These are phyloP conservation scores for Sciaenops ocellatus DNA, from an alignment of 2,797 vertebrate species.

Conservation along the genomic window DNA sequence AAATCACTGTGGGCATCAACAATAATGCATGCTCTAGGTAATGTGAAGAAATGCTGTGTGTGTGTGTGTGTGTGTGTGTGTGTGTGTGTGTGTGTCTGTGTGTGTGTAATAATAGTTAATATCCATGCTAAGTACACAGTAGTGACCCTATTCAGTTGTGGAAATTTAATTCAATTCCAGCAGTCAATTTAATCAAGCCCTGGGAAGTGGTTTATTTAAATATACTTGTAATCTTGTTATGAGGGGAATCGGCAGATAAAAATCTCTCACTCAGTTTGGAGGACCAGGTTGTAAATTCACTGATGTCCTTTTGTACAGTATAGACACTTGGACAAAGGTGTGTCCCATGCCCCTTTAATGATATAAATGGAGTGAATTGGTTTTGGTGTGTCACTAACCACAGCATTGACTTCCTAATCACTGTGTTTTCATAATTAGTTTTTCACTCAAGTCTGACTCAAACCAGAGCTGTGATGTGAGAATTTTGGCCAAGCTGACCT, in stretches of 20 bases:
- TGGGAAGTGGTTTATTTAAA: slow-evolving; percentile 24
- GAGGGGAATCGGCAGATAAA: slow-evolving; percentile 6
- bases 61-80: slow-evolving; percentile 18
- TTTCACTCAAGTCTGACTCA: slow-evolving; percentile 31
- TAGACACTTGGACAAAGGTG: neutral
- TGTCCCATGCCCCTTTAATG: neutral
- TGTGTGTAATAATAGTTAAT: slow-evolving; percentile 13
- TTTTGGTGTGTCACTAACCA: neutral
- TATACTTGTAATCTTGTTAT: slow-evolving; percentile 17
- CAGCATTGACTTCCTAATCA: slow-evolving; percentile 1
- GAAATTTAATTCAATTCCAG: slow-evolving; percentile 29
- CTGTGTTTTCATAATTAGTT: neutral
- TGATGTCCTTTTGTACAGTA: neutral
- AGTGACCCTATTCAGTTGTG: neutral
- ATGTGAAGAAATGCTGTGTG: slow-evolving; percentile 9
- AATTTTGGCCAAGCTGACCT: slow-evolving; percentile 7
- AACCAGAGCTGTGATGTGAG: slow-evolving; percentile 9
- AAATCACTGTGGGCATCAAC: slow-evolving; percentile 34
- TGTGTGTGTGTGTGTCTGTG: slow-evolving; percentile 11
- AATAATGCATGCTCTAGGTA: slow-evolving; percentile 2
- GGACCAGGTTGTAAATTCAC: neutral
- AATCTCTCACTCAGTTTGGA: neutral
- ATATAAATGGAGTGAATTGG: neutral
- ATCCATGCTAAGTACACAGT: slow-evolving; percentile 4
- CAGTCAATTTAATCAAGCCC: slow-evolving; percentile 5